These are phyloP conservation scores for Phalera bucephala DNA, from an alignment of 2,888 invertebrate genomes.

Conservation along the genomic window DNA sequence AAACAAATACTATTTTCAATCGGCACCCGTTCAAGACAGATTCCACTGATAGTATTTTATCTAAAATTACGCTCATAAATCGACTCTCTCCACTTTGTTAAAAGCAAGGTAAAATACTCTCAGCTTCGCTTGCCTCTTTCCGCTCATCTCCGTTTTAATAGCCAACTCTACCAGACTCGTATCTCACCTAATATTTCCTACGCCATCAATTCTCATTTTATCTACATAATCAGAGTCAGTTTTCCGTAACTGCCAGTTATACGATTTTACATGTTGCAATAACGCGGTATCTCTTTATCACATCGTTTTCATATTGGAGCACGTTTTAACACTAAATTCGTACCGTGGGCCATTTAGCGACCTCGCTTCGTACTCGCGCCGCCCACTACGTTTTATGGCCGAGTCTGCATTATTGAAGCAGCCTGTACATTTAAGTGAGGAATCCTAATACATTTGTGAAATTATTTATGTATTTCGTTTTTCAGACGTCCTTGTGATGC, in stretches of 20 bases:
- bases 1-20: no score
- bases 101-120: no score
- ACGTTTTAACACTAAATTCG: constrained; percentile 69
- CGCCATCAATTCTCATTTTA: background rate
- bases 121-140: no score
- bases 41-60: no score
- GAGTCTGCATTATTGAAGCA: constrained; percentile 67
- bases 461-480: constrained; percentile 47
- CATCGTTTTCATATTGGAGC: constrained; percentile 66
- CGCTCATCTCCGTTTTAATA: no score
- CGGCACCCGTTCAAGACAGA: no score
- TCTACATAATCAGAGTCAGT: constrained; percentile 22
- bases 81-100: no score
- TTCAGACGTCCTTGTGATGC: constrained; percentile 14
- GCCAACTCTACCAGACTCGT: no score
- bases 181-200: no score
- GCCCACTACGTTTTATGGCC: constrained; percentile 61
- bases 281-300: constrained; percentile 62
- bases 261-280: constrained; percentile 46
- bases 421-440: constrained; percentile 48
- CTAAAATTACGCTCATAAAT: no score
- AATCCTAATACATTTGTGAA: constrained; percentile 53
- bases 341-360: constrained; percentile 70
- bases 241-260: constrained; percentile 25
- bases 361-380: constrained; percentile 46